phyloP scores from a whole-genome alignment of 2,797 vertebrate genomes.

The Tapirus indicus region DNA sequence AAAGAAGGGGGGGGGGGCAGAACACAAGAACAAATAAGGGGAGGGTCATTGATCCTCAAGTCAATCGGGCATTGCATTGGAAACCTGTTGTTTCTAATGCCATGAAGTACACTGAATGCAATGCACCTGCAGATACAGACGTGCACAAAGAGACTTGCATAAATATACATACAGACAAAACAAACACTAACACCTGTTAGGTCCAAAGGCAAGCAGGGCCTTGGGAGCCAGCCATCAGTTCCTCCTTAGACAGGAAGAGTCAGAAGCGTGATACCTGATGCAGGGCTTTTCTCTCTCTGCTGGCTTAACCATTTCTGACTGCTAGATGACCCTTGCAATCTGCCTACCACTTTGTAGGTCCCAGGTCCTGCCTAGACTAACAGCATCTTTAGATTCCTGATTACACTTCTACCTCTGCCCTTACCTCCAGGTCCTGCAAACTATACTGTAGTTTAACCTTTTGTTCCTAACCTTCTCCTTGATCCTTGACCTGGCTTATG shows the following conservation, averaged over 20 bases:
- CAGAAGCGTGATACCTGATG: neutral
- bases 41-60: neutral
- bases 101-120: neutral
- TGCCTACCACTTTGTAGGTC: neutral
- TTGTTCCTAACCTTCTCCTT: slow-evolving; percentile 30
- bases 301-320: neutral
- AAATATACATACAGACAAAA: slow-evolving; percentile 5
- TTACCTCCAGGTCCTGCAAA: neutral
- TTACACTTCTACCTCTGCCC: slow-evolving; percentile 31
- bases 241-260: neutral
- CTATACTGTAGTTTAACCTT: neutral
- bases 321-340: neutral
- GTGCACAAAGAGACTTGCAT: neutral
- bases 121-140: neutral
- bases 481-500: neutral
- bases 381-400: neutral
- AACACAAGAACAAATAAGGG: neutral
- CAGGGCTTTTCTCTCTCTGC: neutral
- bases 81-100: slow-evolving; percentile 42
- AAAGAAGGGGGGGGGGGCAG: neutral
- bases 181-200: neutral
- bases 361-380: neutral
- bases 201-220: neutral
- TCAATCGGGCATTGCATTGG: neutral
- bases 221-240: neutral